Base-by-base conservation (phyloP, 1,140 invertebrate species). In the Berghia stephanieae region DNA sequence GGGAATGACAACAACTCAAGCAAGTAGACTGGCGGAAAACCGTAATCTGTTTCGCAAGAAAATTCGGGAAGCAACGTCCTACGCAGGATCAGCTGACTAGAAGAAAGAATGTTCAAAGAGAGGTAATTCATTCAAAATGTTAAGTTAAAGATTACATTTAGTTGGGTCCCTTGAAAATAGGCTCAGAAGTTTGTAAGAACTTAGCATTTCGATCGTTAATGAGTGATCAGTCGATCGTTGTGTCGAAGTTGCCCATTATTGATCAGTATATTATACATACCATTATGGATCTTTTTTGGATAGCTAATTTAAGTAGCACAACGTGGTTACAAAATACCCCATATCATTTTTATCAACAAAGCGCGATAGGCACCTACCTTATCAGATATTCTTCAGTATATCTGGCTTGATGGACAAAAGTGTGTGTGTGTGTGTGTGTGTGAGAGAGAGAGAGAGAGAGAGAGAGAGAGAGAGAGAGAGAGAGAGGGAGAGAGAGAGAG, bases 391-490 rank as follows among this genome's bases (percentile, higher is more conserved):
- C n/a, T n/a, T n/a, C n/a, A 40, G 67, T 69, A 13, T 13, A 69
- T 31, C 8, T 16, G 13, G 8, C 27, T 31, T 63, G 10, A 18
- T 10, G 27, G 27, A 27, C 13, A 31, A 27, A 31, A 63, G 57
- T 18, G 57, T 8, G 27, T 13, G 57, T 18, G 57, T 13, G 27
- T 18, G 57, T 18, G 57, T 8, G 27, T 18, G 57, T 18, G 27
- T 8, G 27, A 63, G 57, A 63, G 57, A 27, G 27, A 68, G 66
- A 68, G 34, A 34, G 34, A 68, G 66, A 68, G 34, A 34, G 34
- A 68, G 66, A 68, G 34, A 34, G 34, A 34, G 66, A 68, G 34
- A 34, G 34, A 68, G 66, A 68, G 34, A 34, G 34, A 68, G 66
- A 68, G 34, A 34, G n/a, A 34, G 66, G 21, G 40, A 36, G 40